Evolutionary conservation across 2,113 vertebrate genomes (phyloP), one percentile per base, ranked within the genome.

Genomic region (Triplophysa dalaica): DNA sequence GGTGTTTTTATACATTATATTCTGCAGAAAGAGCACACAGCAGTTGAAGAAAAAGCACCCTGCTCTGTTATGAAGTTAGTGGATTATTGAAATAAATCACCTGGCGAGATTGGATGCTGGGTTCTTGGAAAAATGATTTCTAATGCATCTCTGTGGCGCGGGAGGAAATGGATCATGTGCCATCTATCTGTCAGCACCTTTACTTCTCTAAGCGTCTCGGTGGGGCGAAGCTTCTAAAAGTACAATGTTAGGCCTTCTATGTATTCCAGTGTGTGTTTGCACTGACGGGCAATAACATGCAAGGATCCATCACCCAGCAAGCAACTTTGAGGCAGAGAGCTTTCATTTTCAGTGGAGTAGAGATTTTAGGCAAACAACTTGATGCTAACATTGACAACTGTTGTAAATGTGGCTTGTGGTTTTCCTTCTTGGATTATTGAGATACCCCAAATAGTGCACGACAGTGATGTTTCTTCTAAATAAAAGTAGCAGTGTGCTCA

Each of bases 151-250:
- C 48, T 77, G 70, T 33, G 76, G 80, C 70, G 24, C 76, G 62
- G 77, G 52, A 80, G 72, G 72, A 85, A 77, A 63, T 79, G 80
- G 29, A 75, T 79, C 54, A 58, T 48, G 41, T 68, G 70, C 80
- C 80, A 82, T 79, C 72, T 82, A 82, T 79, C 70, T 82, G 83
- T 84, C 83, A 84, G 83, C 83, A 76, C 60, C 75, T 82, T 64
- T 78, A 60, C 69, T 74, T 72, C 82, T 80, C 63, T 67, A 77
- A 24, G 17, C 61, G 41, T 70, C 70, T 79, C 75, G 60, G 67
- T 73, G 22, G n/a, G 73, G 41, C 21, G 24, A 54, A 75, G 70
- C 33, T 67, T 75, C 50, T 79, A 33, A 81, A 81, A 75, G 83
- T 65, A 67, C 83, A 76, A 76, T 67, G 45, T 61, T 64, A 67